These are phyloP conservation scores for Tympanoctomys barrerae DNA, from an alignment of 2,797 vertebrate genomes.

Conservation along the genomic window DNA sequence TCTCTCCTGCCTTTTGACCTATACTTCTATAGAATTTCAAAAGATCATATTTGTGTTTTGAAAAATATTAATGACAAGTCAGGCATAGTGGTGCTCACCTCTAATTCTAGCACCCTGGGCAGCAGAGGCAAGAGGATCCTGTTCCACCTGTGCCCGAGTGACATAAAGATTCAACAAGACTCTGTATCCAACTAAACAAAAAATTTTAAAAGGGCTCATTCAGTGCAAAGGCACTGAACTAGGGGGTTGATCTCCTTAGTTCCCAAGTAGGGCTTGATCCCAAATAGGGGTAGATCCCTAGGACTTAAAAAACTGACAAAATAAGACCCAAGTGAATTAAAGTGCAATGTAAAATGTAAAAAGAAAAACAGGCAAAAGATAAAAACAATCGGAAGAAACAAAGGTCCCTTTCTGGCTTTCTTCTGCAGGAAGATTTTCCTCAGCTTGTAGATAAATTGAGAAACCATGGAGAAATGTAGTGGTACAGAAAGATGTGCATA, in stretches of 20 bases:
- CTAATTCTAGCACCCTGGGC: neutral
- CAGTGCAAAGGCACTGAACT: neutral
- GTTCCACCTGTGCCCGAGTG: neutral
- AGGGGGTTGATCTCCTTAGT: no score
- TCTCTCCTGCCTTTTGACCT: neutral
- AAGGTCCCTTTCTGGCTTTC: neutral
- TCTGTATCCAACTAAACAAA: neutral
- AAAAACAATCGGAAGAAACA: constrained; percentile 28
- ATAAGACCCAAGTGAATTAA: neutral
- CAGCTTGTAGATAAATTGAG: neutral
- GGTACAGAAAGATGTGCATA: neutral
- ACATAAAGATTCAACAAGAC: neutral
- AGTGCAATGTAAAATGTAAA: neutral
- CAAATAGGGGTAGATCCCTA: neutral
- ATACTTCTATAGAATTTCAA: neutral
- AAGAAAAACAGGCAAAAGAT: neutral
- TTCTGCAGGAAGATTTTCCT: constrained; percentile 8
- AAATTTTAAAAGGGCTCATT: neutral
- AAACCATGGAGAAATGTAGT: neutral
- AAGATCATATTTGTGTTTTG: neutral
- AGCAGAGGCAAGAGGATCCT: neutral
- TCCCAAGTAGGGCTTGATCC: no score
- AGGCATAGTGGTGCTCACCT: neutral
- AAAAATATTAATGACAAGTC: neutral
- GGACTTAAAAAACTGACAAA: neutral